These are phyloP conservation scores for Ictalurus furcatus DNA, from an alignment of 2,113 vertebrate species.

Conservation along the genomic window DNA sequence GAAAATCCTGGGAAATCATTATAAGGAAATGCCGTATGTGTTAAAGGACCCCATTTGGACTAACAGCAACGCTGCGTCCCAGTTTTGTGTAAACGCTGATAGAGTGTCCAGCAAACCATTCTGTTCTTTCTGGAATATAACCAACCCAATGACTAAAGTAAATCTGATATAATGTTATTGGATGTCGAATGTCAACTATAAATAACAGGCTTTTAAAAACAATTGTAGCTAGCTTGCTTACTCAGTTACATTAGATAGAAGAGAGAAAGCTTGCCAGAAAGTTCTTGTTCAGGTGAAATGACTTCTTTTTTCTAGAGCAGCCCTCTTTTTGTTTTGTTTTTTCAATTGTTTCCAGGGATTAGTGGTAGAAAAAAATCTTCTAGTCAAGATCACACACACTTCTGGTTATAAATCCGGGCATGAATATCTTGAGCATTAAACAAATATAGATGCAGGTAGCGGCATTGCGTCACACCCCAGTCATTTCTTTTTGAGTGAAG, in stretches of 20 bases:
- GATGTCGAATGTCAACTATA: neutral
- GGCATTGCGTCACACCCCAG: neutral
- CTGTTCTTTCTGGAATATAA: too few relatives aligned
- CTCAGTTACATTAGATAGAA: neutral
- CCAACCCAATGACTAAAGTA: too few relatives aligned
- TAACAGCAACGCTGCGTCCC: too few relatives aligned
- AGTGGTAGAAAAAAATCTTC: neutral
- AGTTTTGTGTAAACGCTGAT: too few relatives aligned
- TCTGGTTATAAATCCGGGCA: neutral
- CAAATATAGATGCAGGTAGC: neutral
- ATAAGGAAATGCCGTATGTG: neutral
- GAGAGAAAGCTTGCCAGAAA: neutral
- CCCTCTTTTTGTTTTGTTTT: neutral
- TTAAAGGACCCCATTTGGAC: too few relatives aligned
- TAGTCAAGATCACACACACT: neutral
- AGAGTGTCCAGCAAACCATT: too few relatives aligned
- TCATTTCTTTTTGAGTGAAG: slow-evolving; percentile 2
- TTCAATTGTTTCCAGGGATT: neutral
- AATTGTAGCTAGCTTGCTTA: neutral
- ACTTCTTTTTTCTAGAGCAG: neutral
- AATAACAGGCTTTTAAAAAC: too few relatives aligned
- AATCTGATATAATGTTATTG: neutral
- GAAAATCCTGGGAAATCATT: neutral
- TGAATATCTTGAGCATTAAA: neutral
- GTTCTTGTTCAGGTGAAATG: neutral